Base-by-base conservation (phyloP, 2,113 vertebrate genomes). In the Indri indri region DNA sequence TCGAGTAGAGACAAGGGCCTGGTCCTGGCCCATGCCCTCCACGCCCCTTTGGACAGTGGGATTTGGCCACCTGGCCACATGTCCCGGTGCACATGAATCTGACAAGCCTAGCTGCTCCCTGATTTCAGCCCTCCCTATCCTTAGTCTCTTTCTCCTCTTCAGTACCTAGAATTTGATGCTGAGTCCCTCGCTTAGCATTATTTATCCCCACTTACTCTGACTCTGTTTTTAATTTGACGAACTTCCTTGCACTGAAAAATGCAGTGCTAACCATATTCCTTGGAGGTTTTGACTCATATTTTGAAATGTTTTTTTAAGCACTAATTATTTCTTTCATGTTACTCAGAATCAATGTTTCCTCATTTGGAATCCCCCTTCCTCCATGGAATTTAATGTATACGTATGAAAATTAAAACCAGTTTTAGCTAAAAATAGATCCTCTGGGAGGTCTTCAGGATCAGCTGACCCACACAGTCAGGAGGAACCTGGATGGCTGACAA, bases 361-460 rank as follows among this genome's bases (percentile, higher is more conserved):
- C 97, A 85, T 86, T 90, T 97, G 94, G 83, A 93, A 92, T 94
- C 47, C 3, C 37, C 50, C 88, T 74, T 61, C 71, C 74, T 73
- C 71, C 50, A 27, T 5, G 37, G 91, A 95, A 96, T 98, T 96
- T 93, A 95, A 98, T 86, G 61, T 50, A 97, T 77, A 96, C 40
- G 32, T 82, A 96, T 82, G 94, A 96, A 98, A 98, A 97, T 71
- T 86, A 96, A 95, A 97, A 94, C 66, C 70, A 77, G 61, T 45
- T 83, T 90, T 97, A 42, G 94, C 96, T 98, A 97, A 96, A 96
- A 97, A 96, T 73, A 96, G 88, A 30, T 96, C 97, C 74, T 22
- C 85, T 71, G 84, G 92, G 10, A 32, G 66, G 95, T 89, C 88
- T 95, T 97, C 50, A 57, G 88, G 97, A 97, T 95, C 97, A 97